phyloP scores from a whole-genome alignment of 92 coral and sea anemone species.

The Epizoanthus fatuus region DNA sequence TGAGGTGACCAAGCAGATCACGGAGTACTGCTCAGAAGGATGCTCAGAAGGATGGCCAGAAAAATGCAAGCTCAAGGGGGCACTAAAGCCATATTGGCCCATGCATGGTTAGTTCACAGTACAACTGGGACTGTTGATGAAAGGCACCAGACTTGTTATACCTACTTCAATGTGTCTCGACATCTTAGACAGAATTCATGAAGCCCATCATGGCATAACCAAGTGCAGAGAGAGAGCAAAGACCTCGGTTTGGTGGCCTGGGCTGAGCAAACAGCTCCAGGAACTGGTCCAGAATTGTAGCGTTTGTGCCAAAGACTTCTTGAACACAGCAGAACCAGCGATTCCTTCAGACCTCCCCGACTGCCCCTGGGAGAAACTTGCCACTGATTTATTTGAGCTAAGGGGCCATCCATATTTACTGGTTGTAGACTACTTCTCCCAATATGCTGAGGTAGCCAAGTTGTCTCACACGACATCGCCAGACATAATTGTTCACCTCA shows the following conservation, averaged over 20 bases:
- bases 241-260: constrained; percentile 73
- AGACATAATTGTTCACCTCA: too few relatives aligned
- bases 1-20: not conserved
- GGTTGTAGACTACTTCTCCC: too few relatives aligned
- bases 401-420: constrained; percentile 15
- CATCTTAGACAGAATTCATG: constrained; percentile 62
- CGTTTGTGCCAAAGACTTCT: constrained; percentile 66
- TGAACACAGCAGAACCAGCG: constrained; percentile 63
- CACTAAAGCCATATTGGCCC: constrained; percentile 74
- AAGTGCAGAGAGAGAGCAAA: constrained; percentile 64
- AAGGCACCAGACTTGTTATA: constrained; percentile 68
- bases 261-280: not conserved
- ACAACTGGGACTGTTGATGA: constrained; percentile 63
- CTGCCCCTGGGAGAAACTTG: too few relatives aligned
- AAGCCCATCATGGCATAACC: constrained; percentile 13
- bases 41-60: constrained; percentile 66
- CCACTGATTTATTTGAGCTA: constrained; percentile 9
- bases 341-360: too few relatives aligned
- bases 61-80: constrained; percentile 17
- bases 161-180: constrained; percentile 60
- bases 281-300: constrained; percentile 45
- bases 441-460: too few relatives aligned
- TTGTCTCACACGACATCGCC: too few relatives aligned
- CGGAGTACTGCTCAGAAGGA: constrained; percentile 40
- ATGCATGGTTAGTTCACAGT: constrained; percentile 53